phyloP scores from a whole-genome alignment of 1,140 invertebrate genomes.

The Cyrtorhinus lividipennis region DNA sequence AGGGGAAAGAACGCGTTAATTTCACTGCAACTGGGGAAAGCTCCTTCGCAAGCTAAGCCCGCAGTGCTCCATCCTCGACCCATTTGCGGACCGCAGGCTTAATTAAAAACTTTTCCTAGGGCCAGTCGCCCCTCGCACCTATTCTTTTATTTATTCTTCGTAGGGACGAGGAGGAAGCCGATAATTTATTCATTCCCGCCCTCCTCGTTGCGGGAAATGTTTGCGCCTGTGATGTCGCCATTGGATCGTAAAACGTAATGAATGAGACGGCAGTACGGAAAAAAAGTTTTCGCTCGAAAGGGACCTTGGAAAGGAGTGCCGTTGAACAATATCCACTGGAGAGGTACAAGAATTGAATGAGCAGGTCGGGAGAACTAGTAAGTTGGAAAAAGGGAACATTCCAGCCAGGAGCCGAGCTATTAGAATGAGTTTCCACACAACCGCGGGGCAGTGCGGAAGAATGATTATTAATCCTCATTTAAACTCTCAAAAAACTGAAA shows the following conservation, averaged over 20 bases:
- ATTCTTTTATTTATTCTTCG: neutral
- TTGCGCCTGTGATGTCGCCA: neutral
- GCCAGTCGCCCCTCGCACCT: neutral
- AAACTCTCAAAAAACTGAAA: no score
- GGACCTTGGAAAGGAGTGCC: no score
- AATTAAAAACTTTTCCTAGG: conserved; percentile 10
- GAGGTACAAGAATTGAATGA: no score
- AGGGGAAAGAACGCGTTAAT: neutral
- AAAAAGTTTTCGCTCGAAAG: neutral
- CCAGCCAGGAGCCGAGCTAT: no score
- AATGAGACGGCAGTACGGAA: neutral
- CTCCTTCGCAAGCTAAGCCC: neutral
- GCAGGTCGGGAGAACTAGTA: no score
- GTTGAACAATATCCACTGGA: no score
- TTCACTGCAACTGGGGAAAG: neutral
- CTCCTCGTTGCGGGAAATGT: neutral
- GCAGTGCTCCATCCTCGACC: conserved; percentile 4
- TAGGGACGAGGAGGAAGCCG: neutral
- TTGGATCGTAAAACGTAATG: conserved; percentile 3
- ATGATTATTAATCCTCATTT: no score
- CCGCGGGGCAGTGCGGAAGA: no score
- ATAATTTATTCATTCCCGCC: neutral
- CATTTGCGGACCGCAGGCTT: conserved; percentile 4
- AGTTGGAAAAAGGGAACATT: no score
- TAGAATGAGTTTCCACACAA: no score